A percentile compares a stretch with the other conserved stretches of the same genome.
These are phyloP conservation scores for Luehdorfia chinensis DNA, from an alignment of 1,140 invertebrate species.

Conservation along the genomic window DNA sequence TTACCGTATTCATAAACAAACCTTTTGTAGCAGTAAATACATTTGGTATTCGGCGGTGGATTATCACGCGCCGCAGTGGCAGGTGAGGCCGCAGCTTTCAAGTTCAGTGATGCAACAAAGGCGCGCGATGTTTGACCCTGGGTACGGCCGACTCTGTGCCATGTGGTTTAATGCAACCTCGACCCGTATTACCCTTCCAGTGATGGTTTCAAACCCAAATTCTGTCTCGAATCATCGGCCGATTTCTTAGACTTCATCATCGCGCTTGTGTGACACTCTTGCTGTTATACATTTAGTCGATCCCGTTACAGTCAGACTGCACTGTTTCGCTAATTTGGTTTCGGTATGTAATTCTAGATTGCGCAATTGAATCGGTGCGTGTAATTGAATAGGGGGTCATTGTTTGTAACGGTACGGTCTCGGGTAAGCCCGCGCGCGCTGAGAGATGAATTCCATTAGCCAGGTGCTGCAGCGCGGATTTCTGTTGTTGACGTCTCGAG, in stretches of 20 bases:
- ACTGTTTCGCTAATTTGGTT: conserved; percentile 34
- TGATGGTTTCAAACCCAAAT: no score
- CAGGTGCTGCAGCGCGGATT: conserved; percentile 30
- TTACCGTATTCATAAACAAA: background rate
- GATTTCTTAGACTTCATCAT: no score
- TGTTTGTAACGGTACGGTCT: conserved; percentile 48
- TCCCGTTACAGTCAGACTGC: no score
- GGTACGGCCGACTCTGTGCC: background rate
- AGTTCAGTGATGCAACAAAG: conserved; percentile 8
- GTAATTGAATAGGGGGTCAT: conserved; percentile 47
- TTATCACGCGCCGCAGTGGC: conserved; percentile 5
- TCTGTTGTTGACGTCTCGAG: conserved; percentile 18
- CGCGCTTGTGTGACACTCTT: no score
- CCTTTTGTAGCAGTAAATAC: background rate
- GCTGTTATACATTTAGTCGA: no score
- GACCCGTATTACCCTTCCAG: background rate
- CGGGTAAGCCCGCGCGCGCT: conserved; percentile 31
- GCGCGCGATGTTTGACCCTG: conserved; percentile 5
- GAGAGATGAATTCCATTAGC: conserved; percentile 66
- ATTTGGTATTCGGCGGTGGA: background rate
- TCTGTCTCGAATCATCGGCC: background rate
- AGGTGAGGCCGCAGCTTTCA: conserved; percentile 10
- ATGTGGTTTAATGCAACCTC: conserved; percentile 7
- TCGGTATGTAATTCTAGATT: conserved; percentile 32
- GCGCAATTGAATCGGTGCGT: conserved; percentile 39